phyloP scores from a whole-genome alignment of 2,797 vertebrate genomes.

The Melanogrammus aeglefinus region DNA sequence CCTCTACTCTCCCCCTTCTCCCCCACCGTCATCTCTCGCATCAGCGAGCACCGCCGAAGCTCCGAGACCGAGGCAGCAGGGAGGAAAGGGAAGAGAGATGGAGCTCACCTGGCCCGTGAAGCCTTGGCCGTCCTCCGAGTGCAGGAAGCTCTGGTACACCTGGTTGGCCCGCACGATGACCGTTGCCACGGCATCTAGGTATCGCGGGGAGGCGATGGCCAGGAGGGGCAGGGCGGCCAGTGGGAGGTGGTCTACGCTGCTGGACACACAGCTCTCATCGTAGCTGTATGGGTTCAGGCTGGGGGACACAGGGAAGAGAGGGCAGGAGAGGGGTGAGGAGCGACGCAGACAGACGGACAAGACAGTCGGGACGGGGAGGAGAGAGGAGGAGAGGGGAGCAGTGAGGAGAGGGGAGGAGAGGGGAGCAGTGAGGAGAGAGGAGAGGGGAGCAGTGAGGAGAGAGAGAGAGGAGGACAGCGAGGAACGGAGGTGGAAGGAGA shows the following conservation, averaged over 20 bases:
- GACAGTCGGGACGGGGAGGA: not conserved
- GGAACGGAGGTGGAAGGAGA: no score
- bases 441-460: no score
- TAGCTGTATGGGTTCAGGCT: conserved; percentile 97
- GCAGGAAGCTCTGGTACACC: conserved; percentile 90
- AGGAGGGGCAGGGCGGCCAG: conserved; percentile 93
- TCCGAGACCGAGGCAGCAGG: not conserved
- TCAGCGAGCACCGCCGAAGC: conserved; percentile 11
- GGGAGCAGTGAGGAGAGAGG: no score
- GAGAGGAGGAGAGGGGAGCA: no score
- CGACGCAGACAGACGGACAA: not conserved
- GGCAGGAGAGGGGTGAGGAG: not conserved
- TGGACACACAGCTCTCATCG: conserved; percentile 91
- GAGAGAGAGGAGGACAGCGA: no score
- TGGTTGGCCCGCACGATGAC: conserved; percentile 92
- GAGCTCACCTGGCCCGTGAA: conserved; percentile 88
- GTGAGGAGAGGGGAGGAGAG: no score
- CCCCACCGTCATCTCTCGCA: no score
- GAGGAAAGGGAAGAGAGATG: not conserved
- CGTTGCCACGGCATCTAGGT: conserved; percentile 90
- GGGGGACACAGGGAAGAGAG: not conserved
- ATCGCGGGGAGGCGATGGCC: conserved; percentile 92
- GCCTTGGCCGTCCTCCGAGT: conserved; percentile 88
- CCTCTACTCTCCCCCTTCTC: not conserved
- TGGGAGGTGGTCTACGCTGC: conserved; percentile 95